These are phyloP conservation scores for Ardeotis arabs DNA, from an alignment of 2,113 vertebrate species.

Conservation along the genomic window DNA sequence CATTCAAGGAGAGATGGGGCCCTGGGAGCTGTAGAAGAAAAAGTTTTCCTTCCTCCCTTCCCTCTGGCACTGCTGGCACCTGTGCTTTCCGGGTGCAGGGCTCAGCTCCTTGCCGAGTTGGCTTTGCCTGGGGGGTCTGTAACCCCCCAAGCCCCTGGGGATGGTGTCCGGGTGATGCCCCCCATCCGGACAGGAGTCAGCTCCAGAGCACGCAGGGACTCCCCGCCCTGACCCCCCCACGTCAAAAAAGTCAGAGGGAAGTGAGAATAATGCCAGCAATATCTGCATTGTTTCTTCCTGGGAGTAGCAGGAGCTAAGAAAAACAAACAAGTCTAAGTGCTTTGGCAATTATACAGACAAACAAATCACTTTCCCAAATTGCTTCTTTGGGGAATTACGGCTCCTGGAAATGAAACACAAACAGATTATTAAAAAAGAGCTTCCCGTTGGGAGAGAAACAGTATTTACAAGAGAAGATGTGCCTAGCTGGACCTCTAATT, in stretches of 20 bases:
- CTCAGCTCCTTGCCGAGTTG: not conserved
- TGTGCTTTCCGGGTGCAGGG: too few relatives aligned
- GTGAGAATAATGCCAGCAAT: rapidly evolving
- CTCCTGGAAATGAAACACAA: conserved; percentile 94
- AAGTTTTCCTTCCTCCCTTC: not conserved
- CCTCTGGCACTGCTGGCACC: rapidly evolving
- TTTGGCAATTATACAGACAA: conserved; percentile 89
- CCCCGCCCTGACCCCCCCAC: rapidly evolving
- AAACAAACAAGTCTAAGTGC: conserved; percentile 84
- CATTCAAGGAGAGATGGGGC: not conserved
- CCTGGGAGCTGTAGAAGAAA: not conserved
- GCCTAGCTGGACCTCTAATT: conserved; percentile 94
- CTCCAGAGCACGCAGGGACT: not conserved
- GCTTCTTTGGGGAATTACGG: conserved; percentile 91
- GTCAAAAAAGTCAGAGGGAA: rapidly evolving
- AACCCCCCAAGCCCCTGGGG: rapidly evolving
- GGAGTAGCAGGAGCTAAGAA: conserved; percentile 61
- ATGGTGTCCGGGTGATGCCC: not conserved
- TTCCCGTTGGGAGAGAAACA: conserved; percentile 88
- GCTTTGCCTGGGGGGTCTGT: not conserved
- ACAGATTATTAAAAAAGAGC: conserved; percentile 95
- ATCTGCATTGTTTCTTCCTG: conserved; percentile 2
- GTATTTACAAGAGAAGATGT: conserved; percentile 94
- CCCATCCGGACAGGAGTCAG: rapidly evolving
- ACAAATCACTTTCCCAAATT: conserved; percentile 92